Evolutionary conservation across 2,797 vertebrate species (phyloP), one percentile per base, ranked within the genome.

Genomic region (Xiphorhynchus erythropygius): DNA sequence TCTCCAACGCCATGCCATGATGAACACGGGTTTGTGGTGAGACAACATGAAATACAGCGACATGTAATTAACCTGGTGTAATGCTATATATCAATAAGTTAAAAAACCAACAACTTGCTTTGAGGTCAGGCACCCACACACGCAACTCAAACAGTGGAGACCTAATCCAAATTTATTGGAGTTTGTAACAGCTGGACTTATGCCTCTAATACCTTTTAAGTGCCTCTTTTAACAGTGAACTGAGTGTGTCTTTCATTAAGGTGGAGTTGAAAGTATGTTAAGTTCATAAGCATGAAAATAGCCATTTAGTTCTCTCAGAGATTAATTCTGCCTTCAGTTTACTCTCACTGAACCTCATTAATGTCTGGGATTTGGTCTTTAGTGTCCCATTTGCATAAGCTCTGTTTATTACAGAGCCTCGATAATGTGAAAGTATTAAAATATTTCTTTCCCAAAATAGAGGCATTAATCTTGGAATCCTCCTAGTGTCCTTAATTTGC

Each of bases 111-210:
- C 93, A 96, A 90, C 96, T 96, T 91, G 83, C 94, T 95, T 96
- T 95, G 95, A 96, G 97, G 96, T 97, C 97, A 97, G 90, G 96
- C 94, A 97, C 97, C 94, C 94, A 94, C 95, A 95, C 94, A 95
- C 22, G 0, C 90, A 95, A 97, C 93, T 97, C 96, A 97, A 97
- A 97, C 92, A 96, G 91, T 92, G 86, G 95, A 97, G 90, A 96
- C 94, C 92, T 97, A 97, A 97, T 96, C 97, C 96, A 96, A 97
- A 96, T 97, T 96, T 97, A 97, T 93, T 96, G 93, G 92, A 79
- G 93, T 96, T 96, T 90, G 90, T 94, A 97, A 96, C 97, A 97
- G 97, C 97, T 97, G 97, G 97, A 93, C 96, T 97, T 97, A 95
- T 95, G 78, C 91, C 90, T 95, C 90, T 97, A 97, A 97, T 96